A percentile compares a stretch with the other conserved stretches of the same genome.
phyloP scores from a whole-genome alignment of 2,113 vertebrate genomes.

The Caranx melampygus region DNA sequence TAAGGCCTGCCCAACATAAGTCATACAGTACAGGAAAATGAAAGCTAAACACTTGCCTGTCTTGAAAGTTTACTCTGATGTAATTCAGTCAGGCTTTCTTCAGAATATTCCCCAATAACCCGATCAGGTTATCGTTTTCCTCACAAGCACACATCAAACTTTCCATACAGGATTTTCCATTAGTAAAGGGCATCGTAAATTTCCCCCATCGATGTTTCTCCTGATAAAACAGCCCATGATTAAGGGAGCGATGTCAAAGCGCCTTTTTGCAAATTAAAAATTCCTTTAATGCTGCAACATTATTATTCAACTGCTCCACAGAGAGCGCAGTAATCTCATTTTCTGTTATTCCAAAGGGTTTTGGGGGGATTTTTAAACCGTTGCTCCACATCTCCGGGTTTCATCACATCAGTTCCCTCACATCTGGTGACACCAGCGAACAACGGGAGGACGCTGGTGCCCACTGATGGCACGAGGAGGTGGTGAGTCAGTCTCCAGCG shows the following conservation, averaged over 20 bases:
- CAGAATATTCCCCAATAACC: constrained; percentile 22
- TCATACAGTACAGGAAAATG: constrained; percentile 9
- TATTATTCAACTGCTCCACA: constrained; percentile 38
- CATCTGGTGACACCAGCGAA: constrained; percentile 11
- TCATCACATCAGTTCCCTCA: constrained; percentile 30
- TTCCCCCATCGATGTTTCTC: constrained; percentile 22
- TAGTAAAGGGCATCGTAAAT: constrained; percentile 53
- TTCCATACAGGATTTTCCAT: constrained; percentile 13
- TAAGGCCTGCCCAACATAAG: background rate
- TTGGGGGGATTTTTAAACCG: constrained; percentile 11
- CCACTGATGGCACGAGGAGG: background rate
- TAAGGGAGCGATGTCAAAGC: constrained; percentile 36
- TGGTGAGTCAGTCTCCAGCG: background rate
- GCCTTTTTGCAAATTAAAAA: constrained; percentile 51
- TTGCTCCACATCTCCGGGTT: background rate
- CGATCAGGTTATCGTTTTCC: background rate
- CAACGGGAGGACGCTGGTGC: background rate
- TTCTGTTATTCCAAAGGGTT: constrained; percentile 21
- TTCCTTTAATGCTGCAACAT: constrained; percentile 46
- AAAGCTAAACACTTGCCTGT: constrained; percentile 33
- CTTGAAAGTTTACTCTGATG: constrained; percentile 12
- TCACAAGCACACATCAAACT: constrained; percentile 27
- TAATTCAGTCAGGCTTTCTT: constrained; percentile 1
- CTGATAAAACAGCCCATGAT: constrained; percentile 35
- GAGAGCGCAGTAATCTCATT: constrained; percentile 23